Conservation (phyloP, 2,797 vertebrate genomes). For the Phataginus tricuspis region DNA sequence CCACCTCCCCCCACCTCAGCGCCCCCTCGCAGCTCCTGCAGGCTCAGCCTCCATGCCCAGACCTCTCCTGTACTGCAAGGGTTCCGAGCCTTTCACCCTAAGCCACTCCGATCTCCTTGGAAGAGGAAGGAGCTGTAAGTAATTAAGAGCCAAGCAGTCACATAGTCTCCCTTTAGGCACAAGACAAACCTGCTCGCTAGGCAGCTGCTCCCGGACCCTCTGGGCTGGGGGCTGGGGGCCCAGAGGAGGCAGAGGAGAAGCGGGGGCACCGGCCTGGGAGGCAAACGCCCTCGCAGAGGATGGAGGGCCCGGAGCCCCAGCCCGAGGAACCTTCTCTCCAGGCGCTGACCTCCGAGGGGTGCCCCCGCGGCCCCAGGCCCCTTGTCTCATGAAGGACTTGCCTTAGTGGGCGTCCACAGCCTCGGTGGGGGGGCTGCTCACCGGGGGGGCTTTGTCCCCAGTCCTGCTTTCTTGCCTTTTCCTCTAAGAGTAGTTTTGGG, state of each 20-base stretch:
- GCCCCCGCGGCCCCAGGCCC: background rate
- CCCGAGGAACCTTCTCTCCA: too few species aligned
- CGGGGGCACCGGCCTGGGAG: background rate
- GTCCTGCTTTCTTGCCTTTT: constrained; percentile 51
- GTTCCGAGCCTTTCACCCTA: constrained; percentile 31
- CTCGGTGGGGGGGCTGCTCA: constrained; percentile 4
- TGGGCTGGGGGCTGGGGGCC: background rate
- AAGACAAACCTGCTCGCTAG: constrained; percentile 16
- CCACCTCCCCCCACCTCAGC: background rate
- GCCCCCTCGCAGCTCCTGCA: background rate
- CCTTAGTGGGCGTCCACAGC: constrained; percentile 52
- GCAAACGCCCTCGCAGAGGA: background rate
- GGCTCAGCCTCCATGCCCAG: background rate
- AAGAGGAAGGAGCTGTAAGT: constrained; percentile 34
- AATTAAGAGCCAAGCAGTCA: constrained; percentile 2
- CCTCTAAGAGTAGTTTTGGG: constrained; percentile 54
- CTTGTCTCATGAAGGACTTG: constrained; percentile 5
- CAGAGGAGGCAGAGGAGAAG: background rate
- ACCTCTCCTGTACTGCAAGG: background rate
- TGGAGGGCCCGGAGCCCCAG: background rate
- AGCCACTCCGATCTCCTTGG: constrained; percentile 16
- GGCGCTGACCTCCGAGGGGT: background rate
- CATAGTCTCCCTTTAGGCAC: background rate
- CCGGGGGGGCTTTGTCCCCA: constrained; percentile 48
- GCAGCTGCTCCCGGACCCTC: background rate